Conservation (phyloP, 2,113 vertebrate genomes). For the Capra hircus region DNA sequence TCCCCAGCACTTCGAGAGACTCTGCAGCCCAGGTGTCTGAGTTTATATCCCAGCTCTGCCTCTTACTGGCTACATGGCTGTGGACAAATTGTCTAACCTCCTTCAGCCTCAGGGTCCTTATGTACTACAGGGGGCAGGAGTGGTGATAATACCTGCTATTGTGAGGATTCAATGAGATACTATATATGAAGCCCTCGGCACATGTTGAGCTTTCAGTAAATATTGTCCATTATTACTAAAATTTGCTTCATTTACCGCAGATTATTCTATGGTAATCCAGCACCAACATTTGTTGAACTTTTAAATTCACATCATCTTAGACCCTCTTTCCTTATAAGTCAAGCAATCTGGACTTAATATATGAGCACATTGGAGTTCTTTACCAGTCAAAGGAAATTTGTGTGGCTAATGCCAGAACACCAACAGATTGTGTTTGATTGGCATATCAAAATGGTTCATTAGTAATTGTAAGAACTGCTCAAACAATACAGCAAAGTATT, state of each 20-base stretch:
- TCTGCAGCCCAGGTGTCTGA: background rate
- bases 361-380: background rate
- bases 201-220: background rate
- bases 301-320: background rate
- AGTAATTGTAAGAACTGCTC: conserved; percentile 27
- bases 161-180: background rate
- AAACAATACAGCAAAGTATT: conserved; percentile 23
- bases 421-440: conserved; percentile 3
- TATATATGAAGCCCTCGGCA: background rate
- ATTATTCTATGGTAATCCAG: background rate
- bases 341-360: background rate
- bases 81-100: background rate
- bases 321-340: background rate
- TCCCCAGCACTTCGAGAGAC: background rate
- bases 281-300: background rate
- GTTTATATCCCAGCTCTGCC: background rate
- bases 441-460: conserved; percentile 26
- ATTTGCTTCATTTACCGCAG: background rate
- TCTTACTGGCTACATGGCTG: background rate
- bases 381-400: background rate
- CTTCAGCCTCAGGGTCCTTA: background rate
- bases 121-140: background rate
- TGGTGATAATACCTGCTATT: background rate
- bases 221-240: background rate
- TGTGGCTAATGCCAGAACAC: background rate